phyloP scores from a whole-genome alignment of 2,797 vertebrate genomes.

The Remorina albescens region DNA sequence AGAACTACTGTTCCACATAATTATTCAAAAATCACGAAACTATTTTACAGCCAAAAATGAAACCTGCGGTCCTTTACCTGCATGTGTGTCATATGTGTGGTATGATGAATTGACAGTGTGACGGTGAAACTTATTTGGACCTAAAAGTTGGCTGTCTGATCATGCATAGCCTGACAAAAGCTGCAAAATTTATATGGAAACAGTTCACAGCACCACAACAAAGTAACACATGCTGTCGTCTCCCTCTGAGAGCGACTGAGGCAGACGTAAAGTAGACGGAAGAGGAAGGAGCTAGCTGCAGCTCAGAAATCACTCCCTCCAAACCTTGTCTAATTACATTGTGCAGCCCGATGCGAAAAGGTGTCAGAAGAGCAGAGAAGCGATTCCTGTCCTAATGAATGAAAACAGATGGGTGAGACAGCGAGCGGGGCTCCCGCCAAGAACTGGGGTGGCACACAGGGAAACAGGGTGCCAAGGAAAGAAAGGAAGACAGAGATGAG shows the following conservation, averaged over 20 bases:
- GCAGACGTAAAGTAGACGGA: conserved; percentile 55
- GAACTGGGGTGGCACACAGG: conserved; percentile 62
- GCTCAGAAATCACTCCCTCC: conserved; percentile 61
- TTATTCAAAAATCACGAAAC: background rate
- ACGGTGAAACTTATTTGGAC: background rate
- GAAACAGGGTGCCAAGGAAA: conserved; percentile 52
- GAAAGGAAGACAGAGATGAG: conserved; percentile 34
- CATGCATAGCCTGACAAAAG: background rate
- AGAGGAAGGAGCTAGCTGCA: conserved; percentile 49
- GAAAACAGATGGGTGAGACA: conserved; percentile 85
- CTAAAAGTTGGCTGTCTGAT: background rate
- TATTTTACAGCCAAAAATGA: background rate
- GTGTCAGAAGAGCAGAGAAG: conserved; percentile 83
- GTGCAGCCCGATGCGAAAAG: conserved; percentile 83
- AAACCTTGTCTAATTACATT: conserved; percentile 82
- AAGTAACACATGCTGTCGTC: conserved; percentile 19
- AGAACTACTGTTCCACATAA: background rate
- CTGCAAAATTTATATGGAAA: conserved; percentile 2
- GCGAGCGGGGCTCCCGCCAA: conserved; percentile 71
- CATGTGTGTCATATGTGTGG: background rate
- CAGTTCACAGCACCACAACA: conserved; percentile 13
- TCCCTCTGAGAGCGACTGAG: conserved; percentile 43
- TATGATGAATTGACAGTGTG: background rate
- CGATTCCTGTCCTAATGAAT: conserved; percentile 86
- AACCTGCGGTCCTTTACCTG: background rate